A percentile compares a stretch with the other conserved stretches of the same genome.
phyloP scores from a whole-genome alignment of 1,140 invertebrate species.

The Listronotus bonariensis region DNA sequence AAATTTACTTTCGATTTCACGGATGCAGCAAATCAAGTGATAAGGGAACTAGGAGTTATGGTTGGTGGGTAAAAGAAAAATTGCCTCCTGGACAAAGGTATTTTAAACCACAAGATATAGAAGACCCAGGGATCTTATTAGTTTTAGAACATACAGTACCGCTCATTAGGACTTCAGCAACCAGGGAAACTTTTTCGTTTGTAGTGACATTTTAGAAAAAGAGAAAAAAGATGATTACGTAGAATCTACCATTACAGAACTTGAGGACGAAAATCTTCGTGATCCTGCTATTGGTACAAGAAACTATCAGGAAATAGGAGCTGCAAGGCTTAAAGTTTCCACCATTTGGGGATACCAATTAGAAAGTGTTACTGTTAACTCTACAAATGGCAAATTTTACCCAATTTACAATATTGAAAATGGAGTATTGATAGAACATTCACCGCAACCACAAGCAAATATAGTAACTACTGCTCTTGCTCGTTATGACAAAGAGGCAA shows the following conservation, averaged over 20 bases:
- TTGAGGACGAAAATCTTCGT: conserved; percentile 9
- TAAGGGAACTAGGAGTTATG: conserved; percentile 1
- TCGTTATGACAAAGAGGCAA: conserved; percentile 4
- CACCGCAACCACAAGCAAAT: neutral
- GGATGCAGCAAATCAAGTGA: conserved; percentile 1
- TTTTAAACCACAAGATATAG: neutral
- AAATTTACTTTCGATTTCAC: conserved; percentile 4
- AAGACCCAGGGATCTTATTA: neutral
- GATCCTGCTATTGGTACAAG: neutral
- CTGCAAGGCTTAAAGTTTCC: conserved; percentile 1
- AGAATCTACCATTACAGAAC: neutral
- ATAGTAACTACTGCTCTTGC: conserved; percentile 5
- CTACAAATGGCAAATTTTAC: conserved; percentile 1
- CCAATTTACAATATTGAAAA: conserved; percentile 9
- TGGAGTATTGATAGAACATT: conserved; percentile 1
- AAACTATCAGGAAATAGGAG: conserved; percentile 1
- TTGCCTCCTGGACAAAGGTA: neutral
- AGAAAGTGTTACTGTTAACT: neutral
- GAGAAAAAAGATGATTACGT: neutral
- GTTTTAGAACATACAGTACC: neutral
- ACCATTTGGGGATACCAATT: neutral
- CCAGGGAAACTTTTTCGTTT: neutral
- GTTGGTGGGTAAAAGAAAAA: neutral
- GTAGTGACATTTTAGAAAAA: neutral
- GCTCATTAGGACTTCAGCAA: neutral